A percentile compares a stretch with the other conserved stretches of the same genome.
Evolutionary conservation across 2,113 vertebrate species (phyloP).

Genomic region (Oostethus manadensis): DNA sequence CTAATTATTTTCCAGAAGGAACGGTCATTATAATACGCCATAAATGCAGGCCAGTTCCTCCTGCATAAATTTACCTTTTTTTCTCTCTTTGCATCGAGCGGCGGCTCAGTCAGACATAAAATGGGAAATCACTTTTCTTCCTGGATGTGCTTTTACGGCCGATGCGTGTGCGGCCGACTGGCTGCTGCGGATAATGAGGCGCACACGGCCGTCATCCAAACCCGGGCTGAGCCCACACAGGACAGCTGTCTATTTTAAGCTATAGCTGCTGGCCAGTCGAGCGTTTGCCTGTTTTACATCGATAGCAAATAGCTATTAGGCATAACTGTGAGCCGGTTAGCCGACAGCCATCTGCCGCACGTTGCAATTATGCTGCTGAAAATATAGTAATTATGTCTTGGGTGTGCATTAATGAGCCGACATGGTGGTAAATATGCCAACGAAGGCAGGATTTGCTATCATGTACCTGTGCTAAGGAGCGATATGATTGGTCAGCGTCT

Average conservation of each 20-base stretch:
- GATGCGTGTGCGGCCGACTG: constrained; percentile 26
- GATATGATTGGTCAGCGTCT: no score
- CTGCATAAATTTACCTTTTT: constrained; percentile 40
- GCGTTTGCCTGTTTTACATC: constrained; percentile 66
- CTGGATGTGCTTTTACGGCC: constrained; percentile 24
- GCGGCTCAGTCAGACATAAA: constrained; percentile 22
- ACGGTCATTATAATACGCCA: constrained; percentile 33
- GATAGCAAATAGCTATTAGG: constrained; percentile 65
- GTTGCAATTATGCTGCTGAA: constrained; percentile 58
- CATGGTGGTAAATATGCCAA: constrained; percentile 35
- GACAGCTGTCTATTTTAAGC: constrained; percentile 64
- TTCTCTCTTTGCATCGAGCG: constrained; percentile 10
- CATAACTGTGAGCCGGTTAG: constrained; percentile 55
- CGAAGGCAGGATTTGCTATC: constrained; percentile 21
- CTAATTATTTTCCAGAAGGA: constrained; percentile 46
- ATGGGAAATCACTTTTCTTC: constrained; percentile 12
- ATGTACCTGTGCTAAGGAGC: constrained; percentile 13
- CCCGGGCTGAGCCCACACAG: constrained; percentile 44
- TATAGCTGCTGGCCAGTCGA: constrained; percentile 51
- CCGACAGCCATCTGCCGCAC: constrained; percentile 60
- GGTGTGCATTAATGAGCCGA: constrained; percentile 53
- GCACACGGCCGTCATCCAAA: constrained; percentile 35
- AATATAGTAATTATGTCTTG: constrained; percentile 62
- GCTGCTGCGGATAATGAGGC: constrained; percentile 46
- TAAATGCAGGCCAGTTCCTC: constrained; percentile 22